Percentiles rank a stretch among this genome's conserved stretches.
Evolutionary conservation across 2,797 vertebrate species (phyloP).

Genomic region (Loriculus beryllinus): DNA sequence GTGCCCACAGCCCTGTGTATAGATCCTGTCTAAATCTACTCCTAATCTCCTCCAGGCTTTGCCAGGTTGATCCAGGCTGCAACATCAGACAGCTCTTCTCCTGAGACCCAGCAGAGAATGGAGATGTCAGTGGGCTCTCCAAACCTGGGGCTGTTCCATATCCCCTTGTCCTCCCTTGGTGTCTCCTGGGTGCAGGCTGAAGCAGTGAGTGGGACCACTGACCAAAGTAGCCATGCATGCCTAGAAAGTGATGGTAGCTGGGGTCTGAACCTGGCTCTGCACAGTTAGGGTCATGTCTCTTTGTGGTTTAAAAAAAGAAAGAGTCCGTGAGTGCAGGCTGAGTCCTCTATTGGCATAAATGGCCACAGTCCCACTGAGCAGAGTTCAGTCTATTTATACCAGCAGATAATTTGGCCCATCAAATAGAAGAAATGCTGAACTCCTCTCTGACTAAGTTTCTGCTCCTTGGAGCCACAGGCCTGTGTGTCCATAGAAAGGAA

Average conservation of each 20-base stretch:
- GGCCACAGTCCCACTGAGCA: not conserved
- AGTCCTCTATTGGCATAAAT: not conserved
- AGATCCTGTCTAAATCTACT: not conserved
- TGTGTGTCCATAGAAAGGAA: not conserved
- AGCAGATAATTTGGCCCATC: not conserved
- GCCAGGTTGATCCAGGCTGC: not conserved
- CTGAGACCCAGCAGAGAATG: not conserved
- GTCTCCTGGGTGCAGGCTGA: not conserved
- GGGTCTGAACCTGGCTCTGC: not conserved
- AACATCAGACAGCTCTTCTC: not conserved
- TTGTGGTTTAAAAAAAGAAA: conserved; percentile 6
- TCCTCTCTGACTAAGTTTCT: not conserved
- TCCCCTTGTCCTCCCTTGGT: not conserved
- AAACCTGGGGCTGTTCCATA: not conserved
- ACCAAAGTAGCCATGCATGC: not conserved
- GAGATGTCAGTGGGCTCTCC: not conserved
- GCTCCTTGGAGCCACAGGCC: not conserved
- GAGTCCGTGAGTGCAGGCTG: not conserved
- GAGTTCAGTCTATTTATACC: conserved; percentile 20
- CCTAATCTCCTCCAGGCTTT: not conserved
- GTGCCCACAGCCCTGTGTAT: not conserved
- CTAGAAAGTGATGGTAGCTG: not conserved
- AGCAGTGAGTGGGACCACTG: not conserved
- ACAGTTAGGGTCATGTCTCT: not conserved
- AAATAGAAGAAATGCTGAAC: not conserved